These are phyloP conservation scores for Meloidogyne exigua DNA, from an alignment of 1,140 invertebrate genomes.

Conservation along the genomic window DNA sequence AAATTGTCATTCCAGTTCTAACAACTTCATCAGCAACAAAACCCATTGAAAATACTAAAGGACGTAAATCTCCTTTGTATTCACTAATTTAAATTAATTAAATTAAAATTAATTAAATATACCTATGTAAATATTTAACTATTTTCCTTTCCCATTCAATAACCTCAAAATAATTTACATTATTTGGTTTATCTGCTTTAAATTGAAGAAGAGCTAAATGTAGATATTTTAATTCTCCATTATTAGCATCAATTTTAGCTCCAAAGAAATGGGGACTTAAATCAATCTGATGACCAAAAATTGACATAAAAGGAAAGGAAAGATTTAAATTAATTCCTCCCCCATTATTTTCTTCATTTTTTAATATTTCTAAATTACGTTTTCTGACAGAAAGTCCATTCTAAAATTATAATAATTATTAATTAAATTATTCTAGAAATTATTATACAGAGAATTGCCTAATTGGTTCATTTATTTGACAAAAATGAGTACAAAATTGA, in stretches of 20 bases:
- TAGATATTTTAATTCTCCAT: constrained; percentile 11
- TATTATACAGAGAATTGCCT: constrained; percentile 38
- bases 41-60: constrained; percentile 31
- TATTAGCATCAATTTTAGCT: constrained; percentile 24
- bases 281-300: constrained; percentile 35
- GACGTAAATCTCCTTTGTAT: constrained; percentile 25
- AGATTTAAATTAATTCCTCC: constrained; percentile 27
- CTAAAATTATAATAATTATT: too few relatives aligned
- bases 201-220: constrained; percentile 41
- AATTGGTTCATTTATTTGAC: constrained; percentile 44
- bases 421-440: neutral
- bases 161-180: constrained; percentile 38
- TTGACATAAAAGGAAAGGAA: constrained; percentile 41
- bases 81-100: constrained; percentile 19
- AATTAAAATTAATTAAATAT: neutral
- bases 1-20: constrained; percentile 51
- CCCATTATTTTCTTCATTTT: neutral
- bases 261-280: constrained; percentile 47
- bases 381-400: constrained; percentile 26
- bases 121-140: constrained; percentile 37
- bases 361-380: neutral
- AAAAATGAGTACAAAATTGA: constrained; percentile 46
- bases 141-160: constrained; percentile 33
- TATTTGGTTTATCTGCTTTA: constrained; percentile 38
- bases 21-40: constrained; percentile 49